Conservation (phyloP, 2,797 vertebrate genomes). For the Enteromius treurensis region DNA sequence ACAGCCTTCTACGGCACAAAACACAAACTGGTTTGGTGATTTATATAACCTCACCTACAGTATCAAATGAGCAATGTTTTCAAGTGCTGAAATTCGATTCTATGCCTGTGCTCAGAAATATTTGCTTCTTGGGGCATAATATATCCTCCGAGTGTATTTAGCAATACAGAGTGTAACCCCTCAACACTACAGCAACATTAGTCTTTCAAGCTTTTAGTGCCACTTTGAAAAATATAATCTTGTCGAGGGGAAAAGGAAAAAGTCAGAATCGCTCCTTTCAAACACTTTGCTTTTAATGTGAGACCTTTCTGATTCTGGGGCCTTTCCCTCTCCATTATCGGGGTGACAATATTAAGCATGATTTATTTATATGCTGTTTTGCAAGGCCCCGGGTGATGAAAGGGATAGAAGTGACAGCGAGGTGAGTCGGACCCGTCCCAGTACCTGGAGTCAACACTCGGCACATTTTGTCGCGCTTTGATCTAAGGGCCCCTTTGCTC, state of each 20-base stretch:
- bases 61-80: conserved; percentile 19
- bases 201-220: conserved; percentile 79
- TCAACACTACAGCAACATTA: conserved; percentile 59
- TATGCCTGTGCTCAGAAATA: conserved; percentile 29
- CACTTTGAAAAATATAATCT: conserved; percentile 79
- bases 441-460: conserved; percentile 53
- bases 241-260: conserved; percentile 66
- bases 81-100: conserved; percentile 66
- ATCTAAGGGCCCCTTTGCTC: conserved; percentile 46
- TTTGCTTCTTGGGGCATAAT: conserved; percentile 28
- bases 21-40: not conserved
- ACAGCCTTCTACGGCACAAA: not conserved
- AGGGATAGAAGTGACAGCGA: conserved; percentile 61
- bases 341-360: conserved; percentile 73
- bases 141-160: conserved; percentile 51
- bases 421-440: conserved; percentile 57
- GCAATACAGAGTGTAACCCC: conserved; percentile 21
- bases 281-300: conserved; percentile 55
- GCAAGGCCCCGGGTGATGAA: conserved; percentile 59
- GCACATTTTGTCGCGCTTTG: conserved; percentile 62
- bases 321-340: conserved; percentile 52
- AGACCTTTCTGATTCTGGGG: conserved; percentile 47
- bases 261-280: conserved; percentile 50
- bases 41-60: not conserved
- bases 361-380: conserved; percentile 76